phyloP scores from a whole-genome alignment of 2,888 invertebrate genomes.

The Timema podura region DNA sequence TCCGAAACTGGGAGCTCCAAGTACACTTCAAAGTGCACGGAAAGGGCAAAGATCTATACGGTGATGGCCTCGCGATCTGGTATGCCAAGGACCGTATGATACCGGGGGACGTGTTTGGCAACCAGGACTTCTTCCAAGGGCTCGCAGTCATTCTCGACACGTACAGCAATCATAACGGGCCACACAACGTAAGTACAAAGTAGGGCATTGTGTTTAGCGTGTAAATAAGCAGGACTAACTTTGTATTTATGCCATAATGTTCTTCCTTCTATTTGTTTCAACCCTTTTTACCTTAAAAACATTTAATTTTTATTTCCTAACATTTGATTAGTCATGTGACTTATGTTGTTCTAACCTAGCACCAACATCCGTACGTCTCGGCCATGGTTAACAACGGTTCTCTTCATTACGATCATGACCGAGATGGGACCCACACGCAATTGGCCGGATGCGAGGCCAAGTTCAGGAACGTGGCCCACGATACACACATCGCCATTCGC shows the following conservation, averaged over 20 bases:
- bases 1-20: constrained; percentile 94
- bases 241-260: no score
- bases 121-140: constrained; percentile 84
- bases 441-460: constrained; percentile 95
- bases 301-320: no score
- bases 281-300: no score
- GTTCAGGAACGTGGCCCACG: constrained; percentile 85
- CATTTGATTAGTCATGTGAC: constrained; percentile 1
- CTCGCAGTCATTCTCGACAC: constrained; percentile 93
- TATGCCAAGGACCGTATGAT: constrained; percentile 78
- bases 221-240: no score
- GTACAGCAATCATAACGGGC: constrained; percentile 98
- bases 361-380: constrained; percentile 96
- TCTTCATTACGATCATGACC: constrained; percentile 94
- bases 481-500: constrained; percentile 84
- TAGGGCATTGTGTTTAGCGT: no score
- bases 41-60: constrained; percentile 89
- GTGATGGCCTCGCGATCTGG: constrained; percentile 97
- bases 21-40: constrained; percentile 96
- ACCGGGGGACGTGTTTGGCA: constrained; percentile 90
- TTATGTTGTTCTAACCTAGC: constrained; percentile 53
- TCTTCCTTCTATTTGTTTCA: no score
- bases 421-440: constrained; percentile 97
- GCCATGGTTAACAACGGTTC: constrained; percentile 98
- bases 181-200: constrained; percentile 78